Evolutionary conservation across 2,888 invertebrate species (phyloP).

Genomic region (Diabrotica balteata): DNA sequence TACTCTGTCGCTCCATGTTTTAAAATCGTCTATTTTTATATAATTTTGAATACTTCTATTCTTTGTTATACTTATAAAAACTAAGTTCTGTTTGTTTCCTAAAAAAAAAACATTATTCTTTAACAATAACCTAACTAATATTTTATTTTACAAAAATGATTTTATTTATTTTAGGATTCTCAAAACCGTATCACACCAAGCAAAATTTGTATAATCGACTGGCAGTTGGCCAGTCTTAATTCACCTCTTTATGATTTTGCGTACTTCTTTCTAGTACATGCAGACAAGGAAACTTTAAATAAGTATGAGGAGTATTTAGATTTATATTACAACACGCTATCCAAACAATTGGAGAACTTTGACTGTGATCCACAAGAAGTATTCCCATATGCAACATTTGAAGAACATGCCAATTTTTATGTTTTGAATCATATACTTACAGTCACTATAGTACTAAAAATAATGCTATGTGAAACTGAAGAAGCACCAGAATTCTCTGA

Average conservation of each 20-base stretch:
- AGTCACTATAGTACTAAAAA: background rate
- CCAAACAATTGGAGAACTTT: background rate
- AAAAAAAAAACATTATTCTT: no score
- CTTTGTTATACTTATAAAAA: no score
- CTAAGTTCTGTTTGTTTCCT: no score
- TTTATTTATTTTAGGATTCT: background rate
- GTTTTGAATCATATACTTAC: background rate
- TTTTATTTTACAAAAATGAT: no score
- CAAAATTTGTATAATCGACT: background rate
- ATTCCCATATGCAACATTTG: background rate
- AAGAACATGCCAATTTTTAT: background rate
- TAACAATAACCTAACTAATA: no score
- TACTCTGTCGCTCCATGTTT: no score
- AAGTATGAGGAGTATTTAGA: background rate
- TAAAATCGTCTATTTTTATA: no score
- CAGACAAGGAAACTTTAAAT: background rate
- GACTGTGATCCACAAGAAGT: background rate
- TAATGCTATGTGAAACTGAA: background rate
- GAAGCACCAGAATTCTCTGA: background rate
- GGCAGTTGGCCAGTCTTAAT: background rate
- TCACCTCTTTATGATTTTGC: background rate
- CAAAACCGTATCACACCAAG: background rate
- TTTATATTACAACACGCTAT: background rate
- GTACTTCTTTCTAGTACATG: background rate
- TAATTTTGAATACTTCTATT: no score